These are phyloP conservation scores for Clivina fossor DNA, from an alignment of 2,888 invertebrate species.

Conservation along the genomic window DNA sequence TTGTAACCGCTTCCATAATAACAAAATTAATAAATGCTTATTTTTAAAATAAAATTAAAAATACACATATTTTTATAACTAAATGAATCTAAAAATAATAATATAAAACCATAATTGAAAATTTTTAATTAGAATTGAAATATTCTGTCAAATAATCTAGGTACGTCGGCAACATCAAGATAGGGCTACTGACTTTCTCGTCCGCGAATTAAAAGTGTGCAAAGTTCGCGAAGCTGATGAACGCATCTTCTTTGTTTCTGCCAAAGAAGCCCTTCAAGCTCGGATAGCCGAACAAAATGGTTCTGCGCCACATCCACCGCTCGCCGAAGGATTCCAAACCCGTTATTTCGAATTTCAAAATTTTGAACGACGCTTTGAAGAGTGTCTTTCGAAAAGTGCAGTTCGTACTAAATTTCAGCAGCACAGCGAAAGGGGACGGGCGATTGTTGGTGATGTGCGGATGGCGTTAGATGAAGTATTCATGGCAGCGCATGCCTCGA, in stretches of 20 bases:
- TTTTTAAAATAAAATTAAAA: too few relatives aligned
- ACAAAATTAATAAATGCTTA: too few relatives aligned
- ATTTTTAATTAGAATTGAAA: too few relatives aligned
- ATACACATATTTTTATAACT: too few relatives aligned
- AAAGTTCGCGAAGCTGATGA: constrained; percentile 84
- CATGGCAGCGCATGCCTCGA: not conserved
- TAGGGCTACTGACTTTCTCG: constrained; percentile 90
- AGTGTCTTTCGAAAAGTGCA: constrained; percentile 96
- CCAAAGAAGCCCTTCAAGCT: constrained; percentile 88
- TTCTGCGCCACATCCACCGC: constrained; percentile 42
- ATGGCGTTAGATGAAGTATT: constrained; percentile 18
- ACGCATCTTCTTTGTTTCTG: constrained; percentile 97
- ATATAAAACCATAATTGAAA: too few relatives aligned
- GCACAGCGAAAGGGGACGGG: constrained; percentile 91
- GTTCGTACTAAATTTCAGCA: constrained; percentile 99
- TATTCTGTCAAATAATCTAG: too few relatives aligned
- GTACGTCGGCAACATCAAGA: constrained; percentile 95
- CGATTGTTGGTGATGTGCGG: constrained; percentile 63
- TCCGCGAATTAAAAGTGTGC: constrained; percentile 92
- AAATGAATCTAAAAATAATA: too few relatives aligned
- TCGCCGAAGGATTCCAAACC: constrained; percentile 91
- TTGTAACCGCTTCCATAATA: too few relatives aligned
- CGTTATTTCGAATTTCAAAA: constrained; percentile 97
- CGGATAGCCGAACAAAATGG: constrained; percentile 64
- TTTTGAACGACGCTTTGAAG: constrained; percentile 98